Evolutionary conservation across 2,797 vertebrate genomes (phyloP), one percentile per base, ranked within the genome.

Genomic region (Syngnathus rostellatus): DNA sequence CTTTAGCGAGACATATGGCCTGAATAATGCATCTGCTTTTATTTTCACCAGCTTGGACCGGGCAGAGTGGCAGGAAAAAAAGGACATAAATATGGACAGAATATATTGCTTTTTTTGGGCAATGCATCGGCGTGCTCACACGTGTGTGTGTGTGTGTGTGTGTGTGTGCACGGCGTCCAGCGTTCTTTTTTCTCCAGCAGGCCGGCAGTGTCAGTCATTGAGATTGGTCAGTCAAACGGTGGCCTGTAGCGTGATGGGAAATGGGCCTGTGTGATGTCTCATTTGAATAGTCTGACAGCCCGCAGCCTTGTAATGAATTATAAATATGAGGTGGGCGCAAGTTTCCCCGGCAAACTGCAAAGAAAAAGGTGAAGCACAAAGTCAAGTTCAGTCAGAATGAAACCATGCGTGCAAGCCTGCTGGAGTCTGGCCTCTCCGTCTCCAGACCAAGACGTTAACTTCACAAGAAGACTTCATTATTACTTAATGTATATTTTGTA

Each of bases 231-330:
- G 73, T 70, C 73, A 68, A 63, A 69, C 37, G 66, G 72, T 83
- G 78, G 77, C 75, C 78, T 69, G 72, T 80, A 82, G 81, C 63
- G 62, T 79, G 77, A 80, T 54, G 54, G 73, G 79, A 83, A 83
- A 77, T 68, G 73, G 83, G 73, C 83, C 76, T 80, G 72, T 79
- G 76, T 85, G 84, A 86, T 83, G 84, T 87, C 84, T 88, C 80
- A 85, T 90, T 88, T 88, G 83, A 90, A 88, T 88, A 87, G 85
- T 83, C 83, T 88, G 89, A 86, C 87, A 87, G 85, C 71, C 84
- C 80, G 77, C 79, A 82, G 84, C 72, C 83, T 81, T 82, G 80
- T 80, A 81, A 86, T 90, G 84, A 89, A 88, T 88, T 88, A 90
- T 88, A 85, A 89, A 90, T 86, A 86, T 57, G 73, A 85, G 83